Conservation (phyloP, 2,113 vertebrate genomes). For the Anthoscopus minutus region DNA sequence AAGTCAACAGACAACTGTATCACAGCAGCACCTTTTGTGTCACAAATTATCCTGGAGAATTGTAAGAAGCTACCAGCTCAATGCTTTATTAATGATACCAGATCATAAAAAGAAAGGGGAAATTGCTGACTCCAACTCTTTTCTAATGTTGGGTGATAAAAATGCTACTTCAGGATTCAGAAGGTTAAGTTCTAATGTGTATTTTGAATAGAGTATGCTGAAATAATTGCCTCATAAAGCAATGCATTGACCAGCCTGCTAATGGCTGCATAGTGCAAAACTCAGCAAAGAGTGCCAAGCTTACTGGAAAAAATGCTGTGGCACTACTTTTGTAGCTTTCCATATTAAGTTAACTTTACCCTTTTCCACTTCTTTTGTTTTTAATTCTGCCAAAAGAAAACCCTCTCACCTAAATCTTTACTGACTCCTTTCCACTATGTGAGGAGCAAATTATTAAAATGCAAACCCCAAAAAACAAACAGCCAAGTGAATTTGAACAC, state of each 20-base stretch:
- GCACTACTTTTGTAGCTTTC: slow-evolving; percentile 69
- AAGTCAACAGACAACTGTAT: slow-evolving; percentile 82
- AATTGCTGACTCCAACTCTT: slow-evolving; percentile 85
- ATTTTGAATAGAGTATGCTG: slow-evolving; percentile 88
- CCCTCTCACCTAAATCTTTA: not conserved
- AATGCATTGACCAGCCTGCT: slow-evolving; percentile 84
- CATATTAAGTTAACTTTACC: slow-evolving; percentile 63
- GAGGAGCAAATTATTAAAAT: not conserved
- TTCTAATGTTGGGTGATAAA: slow-evolving; percentile 89
- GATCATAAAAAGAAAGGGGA: slow-evolving; percentile 79
- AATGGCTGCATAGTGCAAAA: slow-evolving; percentile 81
- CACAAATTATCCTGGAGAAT: slow-evolving; percentile 81
- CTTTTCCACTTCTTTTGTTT: not conserved
- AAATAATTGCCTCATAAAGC: slow-evolving; percentile 93
- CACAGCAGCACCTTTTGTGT: slow-evolving; percentile 72
- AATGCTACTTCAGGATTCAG: slow-evolving; percentile 89
- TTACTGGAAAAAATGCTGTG: slow-evolving; percentile 82
- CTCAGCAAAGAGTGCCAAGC: slow-evolving; percentile 85
- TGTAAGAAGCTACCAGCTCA: slow-evolving; percentile 73
- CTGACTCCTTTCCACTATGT: not conserved
- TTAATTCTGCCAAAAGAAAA: not conserved
- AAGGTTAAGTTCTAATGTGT: slow-evolving; percentile 95
- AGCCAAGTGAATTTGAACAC: not conserved
- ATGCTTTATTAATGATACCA: slow-evolving; percentile 89
- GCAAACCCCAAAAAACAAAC: not conserved